A percentile compares a stretch with the other conserved stretches of the same genome.
These are phyloP conservation scores for Panagrolaimus sp. DNA, from an alignment of 1,140 invertebrate genomes.

Conservation along the genomic window DNA sequence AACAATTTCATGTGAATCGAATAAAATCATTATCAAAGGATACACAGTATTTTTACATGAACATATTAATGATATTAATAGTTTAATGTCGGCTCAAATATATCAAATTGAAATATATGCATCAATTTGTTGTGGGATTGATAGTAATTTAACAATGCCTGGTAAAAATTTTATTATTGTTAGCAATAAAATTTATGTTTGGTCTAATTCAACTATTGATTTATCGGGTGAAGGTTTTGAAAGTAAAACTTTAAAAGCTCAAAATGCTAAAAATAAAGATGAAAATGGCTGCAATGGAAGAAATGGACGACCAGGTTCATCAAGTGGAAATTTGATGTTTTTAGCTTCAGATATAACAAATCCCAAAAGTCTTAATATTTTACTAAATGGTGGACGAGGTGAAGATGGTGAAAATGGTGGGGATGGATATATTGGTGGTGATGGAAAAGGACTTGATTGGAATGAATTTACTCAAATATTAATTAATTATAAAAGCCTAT, in stretches of 20 bases:
- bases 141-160: too few species aligned
- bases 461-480: background rate
- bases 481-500: background rate
- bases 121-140: too few species aligned
- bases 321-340: background rate
- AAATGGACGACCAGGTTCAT: background rate
- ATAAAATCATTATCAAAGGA: too few species aligned
- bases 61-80: too few species aligned
- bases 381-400: background rate
- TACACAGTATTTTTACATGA: too few species aligned
- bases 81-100: too few species aligned
- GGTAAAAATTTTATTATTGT: background rate
- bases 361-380: background rate
- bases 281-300: background rate
- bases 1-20: too few species aligned
- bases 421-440: background rate
- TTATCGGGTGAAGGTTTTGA: background rate
- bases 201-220: background rate
- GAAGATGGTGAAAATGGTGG: constrained; percentile 4
- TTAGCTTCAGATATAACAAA: background rate
- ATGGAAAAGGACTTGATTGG: background rate
- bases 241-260: background rate
- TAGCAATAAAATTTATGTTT: background rate
- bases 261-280: background rate
- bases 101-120: too few species aligned